Percentiles rank a stretch among this genome's conserved stretches.
Conservation (phyloP, 2,888 invertebrate genomes). For the Asteroscopus sphinx region DNA sequence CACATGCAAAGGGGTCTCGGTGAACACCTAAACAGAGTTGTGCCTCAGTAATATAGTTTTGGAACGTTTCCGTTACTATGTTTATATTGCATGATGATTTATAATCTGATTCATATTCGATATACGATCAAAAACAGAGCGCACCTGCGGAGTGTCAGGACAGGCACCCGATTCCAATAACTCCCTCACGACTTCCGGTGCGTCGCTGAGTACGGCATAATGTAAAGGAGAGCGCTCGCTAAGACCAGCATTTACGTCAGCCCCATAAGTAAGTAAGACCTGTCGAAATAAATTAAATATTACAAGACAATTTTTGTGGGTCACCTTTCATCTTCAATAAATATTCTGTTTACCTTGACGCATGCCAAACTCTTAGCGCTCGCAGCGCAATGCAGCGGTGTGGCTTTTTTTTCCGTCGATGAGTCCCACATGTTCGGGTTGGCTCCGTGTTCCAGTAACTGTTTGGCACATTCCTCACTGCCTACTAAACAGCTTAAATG, state of each 20-base stretch:
- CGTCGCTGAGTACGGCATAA: conserved; percentile 95
- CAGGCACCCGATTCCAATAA: conserved; percentile 94
- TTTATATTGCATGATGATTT: conserved; percentile 44
- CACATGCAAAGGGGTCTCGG: conserved; percentile 95
- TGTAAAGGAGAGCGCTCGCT: conserved; percentile 94
- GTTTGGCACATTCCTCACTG: conserved; percentile 92
- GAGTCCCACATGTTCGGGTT: conserved; percentile 93
- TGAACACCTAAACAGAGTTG: conserved; percentile 91
- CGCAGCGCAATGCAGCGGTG: conserved; percentile 94
- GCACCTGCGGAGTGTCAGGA: conserved; percentile 95
- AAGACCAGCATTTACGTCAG: conserved; percentile 94
- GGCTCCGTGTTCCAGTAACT: conserved; percentile 92
- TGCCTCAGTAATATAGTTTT: conserved; percentile 41
- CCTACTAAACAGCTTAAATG: conserved; percentile 95
- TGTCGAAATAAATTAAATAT: conserved; percentile 72
- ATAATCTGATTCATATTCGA: conserved; percentile 29
- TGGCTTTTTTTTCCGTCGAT: conserved; percentile 91
- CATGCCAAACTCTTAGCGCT: conserved; percentile 91
- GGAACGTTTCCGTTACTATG: conserved; percentile 36
- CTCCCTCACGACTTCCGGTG: conserved; percentile 92
- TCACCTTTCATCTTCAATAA: conserved; percentile 61
- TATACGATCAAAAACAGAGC: conserved; percentile 59
- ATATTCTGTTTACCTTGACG: conserved; percentile 85
- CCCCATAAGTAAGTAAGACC: conserved; percentile 92
- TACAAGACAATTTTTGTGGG: conserved; percentile 50